phyloP scores from a whole-genome alignment of 2,113 vertebrate genomes.

The Hemiscyllium ocellatum region DNA sequence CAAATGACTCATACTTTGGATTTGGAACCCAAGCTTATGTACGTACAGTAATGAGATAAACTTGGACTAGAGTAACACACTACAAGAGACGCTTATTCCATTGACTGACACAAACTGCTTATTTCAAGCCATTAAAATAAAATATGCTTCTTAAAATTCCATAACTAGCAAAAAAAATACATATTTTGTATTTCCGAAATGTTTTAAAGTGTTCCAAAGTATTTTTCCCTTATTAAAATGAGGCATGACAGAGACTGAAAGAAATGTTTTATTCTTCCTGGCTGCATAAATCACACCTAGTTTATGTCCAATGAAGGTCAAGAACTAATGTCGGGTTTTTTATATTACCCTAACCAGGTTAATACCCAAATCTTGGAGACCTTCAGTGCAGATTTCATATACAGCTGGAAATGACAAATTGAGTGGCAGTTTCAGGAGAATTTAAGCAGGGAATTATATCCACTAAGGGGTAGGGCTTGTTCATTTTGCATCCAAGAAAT shows the following conservation, averaged over 20 bases:
- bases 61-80: background rate
- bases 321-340: background rate
- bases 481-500: background rate
- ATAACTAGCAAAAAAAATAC: background rate
- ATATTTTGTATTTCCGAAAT: background rate
- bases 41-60: background rate
- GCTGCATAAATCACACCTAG: background rate
- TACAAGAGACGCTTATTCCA: background rate
- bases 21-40: background rate
- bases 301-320: background rate
- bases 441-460: background rate
- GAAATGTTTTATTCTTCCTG: background rate
- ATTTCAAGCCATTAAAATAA: background rate
- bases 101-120: background rate
- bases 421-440: background rate
- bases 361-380: background rate
- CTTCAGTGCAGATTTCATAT: background rate
- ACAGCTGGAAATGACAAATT: background rate
- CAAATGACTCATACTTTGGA: slow-evolving; percentile 8
- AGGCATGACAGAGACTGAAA: background rate
- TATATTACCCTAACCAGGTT: background rate
- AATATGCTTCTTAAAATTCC: slow-evolving; percentile 17
- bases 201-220: background rate
- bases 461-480: background rate
- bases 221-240: slow-evolving; percentile 7